Percentiles rank a stretch among this genome's conserved stretches.
Conservation (phyloP, 2,113 vertebrate genomes). For the Labeo catla region DNA sequence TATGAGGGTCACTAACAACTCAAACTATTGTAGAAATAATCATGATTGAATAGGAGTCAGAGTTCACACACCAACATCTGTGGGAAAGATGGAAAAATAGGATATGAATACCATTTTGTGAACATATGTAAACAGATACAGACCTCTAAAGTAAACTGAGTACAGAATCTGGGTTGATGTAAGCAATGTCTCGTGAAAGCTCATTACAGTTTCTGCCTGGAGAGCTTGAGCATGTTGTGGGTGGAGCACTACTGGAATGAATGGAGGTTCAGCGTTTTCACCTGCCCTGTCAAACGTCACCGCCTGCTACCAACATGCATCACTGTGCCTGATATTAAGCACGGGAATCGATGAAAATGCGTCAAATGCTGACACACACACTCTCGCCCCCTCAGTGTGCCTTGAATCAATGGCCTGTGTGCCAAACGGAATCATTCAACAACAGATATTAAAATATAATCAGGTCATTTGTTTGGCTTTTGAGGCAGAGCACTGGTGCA, state of each 20-base stretch:
- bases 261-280: background rate
- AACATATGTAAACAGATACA: background rate
- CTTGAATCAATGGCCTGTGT: constrained; percentile 2
- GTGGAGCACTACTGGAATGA: constrained; percentile 1
- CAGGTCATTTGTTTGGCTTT: constrained; percentile 33
- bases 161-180: constrained; percentile 8
- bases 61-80: background rate
- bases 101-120: background rate
- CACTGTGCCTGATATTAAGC: constrained; percentile 23
- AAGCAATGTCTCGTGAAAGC: background rate
- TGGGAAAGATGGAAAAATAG: too few relatives aligned
- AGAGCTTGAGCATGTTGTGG: constrained; percentile 26
- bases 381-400: background rate
- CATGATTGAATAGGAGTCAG: background rate
- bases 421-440: constrained; percentile 20
- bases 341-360: background rate
- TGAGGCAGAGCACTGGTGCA: constrained; percentile 17
- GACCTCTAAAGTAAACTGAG: background rate
- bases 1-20: background rate
- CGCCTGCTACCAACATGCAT: constrained; percentile 18
- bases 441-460: constrained; percentile 28
- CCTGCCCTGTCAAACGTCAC: constrained; percentile 1
- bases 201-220: constrained; percentile 27
- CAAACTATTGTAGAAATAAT: background rate
- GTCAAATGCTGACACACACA: constrained; percentile 14